These are phyloP conservation scores for Mormyrus iriodes DNA, from an alignment of 2,113 vertebrate genomes.

Conservation along the genomic window DNA sequence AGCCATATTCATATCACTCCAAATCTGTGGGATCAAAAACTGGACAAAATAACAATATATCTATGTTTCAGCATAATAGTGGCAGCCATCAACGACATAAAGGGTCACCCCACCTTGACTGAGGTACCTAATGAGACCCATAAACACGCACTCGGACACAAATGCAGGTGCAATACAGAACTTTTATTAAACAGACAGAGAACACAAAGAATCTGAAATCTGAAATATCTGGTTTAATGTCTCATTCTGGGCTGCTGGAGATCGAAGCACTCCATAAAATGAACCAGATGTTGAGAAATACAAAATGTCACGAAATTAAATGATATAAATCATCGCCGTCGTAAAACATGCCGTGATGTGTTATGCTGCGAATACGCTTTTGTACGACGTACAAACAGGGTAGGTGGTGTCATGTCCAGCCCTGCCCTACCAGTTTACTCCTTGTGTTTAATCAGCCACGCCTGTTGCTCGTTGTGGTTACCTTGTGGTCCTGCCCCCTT, in stretches of 20 bases:
- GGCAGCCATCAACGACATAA: background rate
- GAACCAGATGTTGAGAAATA: background rate
- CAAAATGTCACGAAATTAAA: background rate
- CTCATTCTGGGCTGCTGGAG: background rate
- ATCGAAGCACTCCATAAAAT: background rate
- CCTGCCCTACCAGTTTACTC: too few relatives aligned
- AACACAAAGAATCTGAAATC: background rate
- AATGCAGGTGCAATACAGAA: background rate
- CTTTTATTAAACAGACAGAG: background rate
- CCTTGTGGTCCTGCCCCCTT: too few relatives aligned
- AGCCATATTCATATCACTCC: too few relatives aligned
- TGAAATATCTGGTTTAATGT: background rate
- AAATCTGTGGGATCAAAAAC: too few relatives aligned
- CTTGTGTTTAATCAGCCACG: too few relatives aligned
- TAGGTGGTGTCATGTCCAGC: too few relatives aligned
- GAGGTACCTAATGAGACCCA: background rate
- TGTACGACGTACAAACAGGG: background rate
- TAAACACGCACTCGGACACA: background rate
- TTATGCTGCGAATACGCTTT: background rate
- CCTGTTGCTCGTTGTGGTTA: too few relatives aligned
- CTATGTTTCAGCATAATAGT: background rate
- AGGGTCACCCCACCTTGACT: background rate
- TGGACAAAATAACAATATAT: background rate
- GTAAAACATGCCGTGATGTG: background rate
- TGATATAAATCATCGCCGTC: background rate